phyloP scores from a whole-genome alignment of 2,888 invertebrate species.

The Theretra japonica region DNA sequence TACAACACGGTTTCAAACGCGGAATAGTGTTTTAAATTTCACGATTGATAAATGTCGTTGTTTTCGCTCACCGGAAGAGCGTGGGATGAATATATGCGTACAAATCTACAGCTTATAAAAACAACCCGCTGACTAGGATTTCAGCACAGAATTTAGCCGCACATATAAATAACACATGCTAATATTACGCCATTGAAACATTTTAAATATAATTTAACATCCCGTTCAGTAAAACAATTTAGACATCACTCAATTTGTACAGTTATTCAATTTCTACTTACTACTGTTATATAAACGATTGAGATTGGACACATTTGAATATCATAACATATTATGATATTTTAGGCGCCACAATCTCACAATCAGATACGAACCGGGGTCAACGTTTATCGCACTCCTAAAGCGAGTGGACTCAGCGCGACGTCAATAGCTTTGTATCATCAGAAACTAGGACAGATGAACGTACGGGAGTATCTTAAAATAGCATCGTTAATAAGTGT shows the following conservation, averaged over 20 bases:
- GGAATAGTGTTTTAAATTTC: slow-evolving; percentile 1
- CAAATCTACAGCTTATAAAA: slow-evolving; percentile 3
- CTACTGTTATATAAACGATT: not conserved
- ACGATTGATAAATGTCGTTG: slow-evolving; percentile 13
- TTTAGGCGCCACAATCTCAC: slow-evolving; percentile 10
- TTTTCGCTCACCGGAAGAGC: slow-evolving; percentile 22
- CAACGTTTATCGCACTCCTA: slow-evolving; percentile 36
- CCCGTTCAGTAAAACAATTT: not conserved
- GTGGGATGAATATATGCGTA: slow-evolving; percentile 23
- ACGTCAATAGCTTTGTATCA: slow-evolving; percentile 30
- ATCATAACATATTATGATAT: not conserved
- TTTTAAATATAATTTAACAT: slow-evolving; percentile 3
- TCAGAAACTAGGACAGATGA: slow-evolving; percentile 62
- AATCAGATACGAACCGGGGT: slow-evolving; percentile 28
- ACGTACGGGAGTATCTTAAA: slow-evolving; percentile 62
- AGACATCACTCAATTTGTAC: not conserved
- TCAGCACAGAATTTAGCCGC: not conserved
- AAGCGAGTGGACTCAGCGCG: slow-evolving; percentile 30
- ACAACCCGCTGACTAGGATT: slow-evolving; percentile 2
- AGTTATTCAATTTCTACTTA: not conserved
- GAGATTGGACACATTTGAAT: not conserved
- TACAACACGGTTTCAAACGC: not conserved
- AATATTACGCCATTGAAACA: not conserved
- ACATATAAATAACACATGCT: not conserved
- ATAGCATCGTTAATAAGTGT: slow-evolving; percentile 66